Evolutionary conservation across 2,888 invertebrate genomes (phyloP), one percentile per base, ranked within the genome.

Genomic region (Ornithoptera alexandrae): DNA sequence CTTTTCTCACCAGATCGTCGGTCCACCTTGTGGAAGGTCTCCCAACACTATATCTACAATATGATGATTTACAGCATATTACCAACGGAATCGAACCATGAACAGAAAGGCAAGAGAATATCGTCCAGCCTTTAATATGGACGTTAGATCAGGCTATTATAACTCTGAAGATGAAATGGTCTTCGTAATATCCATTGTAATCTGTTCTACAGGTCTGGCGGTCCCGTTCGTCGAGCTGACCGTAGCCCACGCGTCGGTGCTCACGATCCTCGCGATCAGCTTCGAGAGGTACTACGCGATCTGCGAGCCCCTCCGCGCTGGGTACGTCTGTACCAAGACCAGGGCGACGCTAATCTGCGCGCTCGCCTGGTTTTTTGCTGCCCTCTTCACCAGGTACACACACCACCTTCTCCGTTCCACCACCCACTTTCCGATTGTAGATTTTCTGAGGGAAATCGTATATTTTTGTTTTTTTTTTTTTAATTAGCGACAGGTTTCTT

Each of bases 211-310:
- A 98, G 98, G 98, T 93, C 96, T 97, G 85, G 96, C 97, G 30
- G 97, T 98, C 6, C 98, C 98, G 0, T 98, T 98, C 84, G 96
- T 98, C 72, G 98, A 98, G 90, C 90, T 98, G 82, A 97, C 97
- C 0, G 97, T 98, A 30, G 97, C 97, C 3, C 97, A 98, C 85
- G 97, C 98, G 39, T 98, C 98, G 56, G 97, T 98, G 3, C 93
- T 98, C 67, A 98, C 98, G 56, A 98, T 98, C 80, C 90, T 98
- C 80, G 98, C 98, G 71, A 98, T 98, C 87, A 97, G 97, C 82
- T 97, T 98, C 86, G 98, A 98, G 88, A 94, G 93, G 2, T 97
- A 96, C 90, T 96, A 96, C 89, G 98, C 98, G 74, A 98, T 98
- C 84, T 98, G 98, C 87, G 96, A 97, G 84, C 98, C 98, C 0